Percentiles rank a stretch among this genome's conserved stretches.
Conservation (phyloP, 2,888 invertebrate species). For the Drosophila ezoana region DNA sequence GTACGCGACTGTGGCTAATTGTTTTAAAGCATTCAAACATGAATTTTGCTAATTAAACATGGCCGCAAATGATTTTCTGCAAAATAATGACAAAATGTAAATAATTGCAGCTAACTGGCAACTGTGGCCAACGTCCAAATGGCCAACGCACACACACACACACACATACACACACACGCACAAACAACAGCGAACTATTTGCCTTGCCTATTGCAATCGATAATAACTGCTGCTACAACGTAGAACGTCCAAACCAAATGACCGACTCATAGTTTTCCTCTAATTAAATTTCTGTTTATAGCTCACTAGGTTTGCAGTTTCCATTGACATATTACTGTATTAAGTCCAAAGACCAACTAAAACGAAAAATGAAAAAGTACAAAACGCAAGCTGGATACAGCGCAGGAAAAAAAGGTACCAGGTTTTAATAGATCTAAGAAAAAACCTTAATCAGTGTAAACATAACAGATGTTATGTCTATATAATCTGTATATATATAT, state of each 20-base stretch:
- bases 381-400: too few relatives aligned
- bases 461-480: too few relatives aligned
- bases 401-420: too few relatives aligned
- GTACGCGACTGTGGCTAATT: slow-evolving; percentile 55
- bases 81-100: slow-evolving; percentile 72
- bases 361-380: too few relatives aligned
- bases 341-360: too few relatives aligned
- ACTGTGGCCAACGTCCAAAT: slow-evolving; percentile 39
- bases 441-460: too few relatives aligned
- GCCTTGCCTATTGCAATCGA: slow-evolving; percentile 8
- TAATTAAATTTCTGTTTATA: background rate
- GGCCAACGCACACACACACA: slow-evolving; percentile 25
- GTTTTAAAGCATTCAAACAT: slow-evolving; percentile 72
- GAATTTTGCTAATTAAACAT: slow-evolving; percentile 76
- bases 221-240: slow-evolving; percentile 2
- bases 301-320: too few relatives aligned
- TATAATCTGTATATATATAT: too few relatives aligned
- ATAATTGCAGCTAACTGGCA: slow-evolving; percentile 57
- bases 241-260: background rate
- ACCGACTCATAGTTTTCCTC: slow-evolving; percentile 9
- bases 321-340: too few relatives aligned
- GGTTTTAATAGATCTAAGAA: too few relatives aligned
- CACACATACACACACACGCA: background rate
- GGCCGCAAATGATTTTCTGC: slow-evolving; percentile 61
- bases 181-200: slow-evolving; percentile 17